Base-by-base conservation (phyloP, 2,113 vertebrate species). In the Paracanthobrama guichenoti region DNA sequence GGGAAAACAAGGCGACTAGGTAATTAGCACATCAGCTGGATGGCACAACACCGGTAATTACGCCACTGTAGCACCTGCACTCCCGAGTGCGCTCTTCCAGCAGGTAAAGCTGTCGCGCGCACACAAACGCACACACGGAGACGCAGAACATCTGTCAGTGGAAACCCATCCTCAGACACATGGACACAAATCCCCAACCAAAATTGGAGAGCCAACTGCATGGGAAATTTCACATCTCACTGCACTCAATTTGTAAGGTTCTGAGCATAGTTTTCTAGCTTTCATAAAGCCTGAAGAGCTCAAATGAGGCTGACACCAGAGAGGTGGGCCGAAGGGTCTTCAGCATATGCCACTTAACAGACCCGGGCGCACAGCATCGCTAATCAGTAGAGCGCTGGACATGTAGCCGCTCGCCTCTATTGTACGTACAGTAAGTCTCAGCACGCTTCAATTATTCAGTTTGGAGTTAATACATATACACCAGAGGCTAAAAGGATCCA, bases 41-140 rank as follows among this genome's bases (percentile, higher is more conserved):
- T 91, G 91, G 92, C 92, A 94, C 92, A 93, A 93, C 93, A 94
- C 89, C 86, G 92, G 86, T 95, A 95, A 95, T 95, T 94, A 94
- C 89, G 89, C 86, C 86, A 53, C 88, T 90, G 90, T 67, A 59
- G 57, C 76, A 80, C 59, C 81, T 73, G 76, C 84, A 85, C 87
- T 72, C 66, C 87, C 88, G 81, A 89, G 88, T 90, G 93, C 91
- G 1, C 66, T 28, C 48, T 76, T 81, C 20, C 22, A 83, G 67
- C 66, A 64, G 83, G 83, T 92, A 93, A 91, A 67, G 82, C 88
- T 86, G 66, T 44, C 31, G 35, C 13, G 60, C 1, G 2, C 24
- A 26, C 72, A 28, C 46, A 24, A 44, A 69, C 67, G 71, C 77
- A 88, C 18, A 55, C 31, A 60, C 42, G 48, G 55, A 78, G 39